phyloP scores from a whole-genome alignment of 1,140 invertebrate species.

The Mya arenaria region DNA sequence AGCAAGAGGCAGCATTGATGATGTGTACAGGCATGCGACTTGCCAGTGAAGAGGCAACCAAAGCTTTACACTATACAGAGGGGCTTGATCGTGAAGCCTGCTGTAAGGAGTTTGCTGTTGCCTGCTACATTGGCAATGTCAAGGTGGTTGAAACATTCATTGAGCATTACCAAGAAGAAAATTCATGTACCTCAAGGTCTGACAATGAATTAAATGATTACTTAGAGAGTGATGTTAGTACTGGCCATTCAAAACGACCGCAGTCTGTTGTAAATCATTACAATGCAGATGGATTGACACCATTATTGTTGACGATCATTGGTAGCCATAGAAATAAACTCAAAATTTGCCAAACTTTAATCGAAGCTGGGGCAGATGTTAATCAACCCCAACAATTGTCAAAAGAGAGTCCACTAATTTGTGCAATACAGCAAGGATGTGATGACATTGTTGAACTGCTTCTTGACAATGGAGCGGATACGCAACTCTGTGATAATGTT shows the following conservation, averaged over 20 bases:
- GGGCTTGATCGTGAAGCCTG: neutral
- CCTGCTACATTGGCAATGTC: neutral
- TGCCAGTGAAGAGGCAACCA: no score
- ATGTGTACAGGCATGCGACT: no score
- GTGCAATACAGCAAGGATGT: slow-evolving; percentile 60
- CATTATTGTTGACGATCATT: slow-evolving; percentile 64
- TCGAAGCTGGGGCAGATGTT: slow-evolving; percentile 63
- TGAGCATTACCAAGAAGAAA: no score
- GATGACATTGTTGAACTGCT: slow-evolving; percentile 56
- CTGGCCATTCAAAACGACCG: neutral
- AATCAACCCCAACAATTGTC: slow-evolving; percentile 61
- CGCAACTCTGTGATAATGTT: slow-evolving; percentile 70
- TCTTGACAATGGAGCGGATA: slow-evolving; percentile 61
- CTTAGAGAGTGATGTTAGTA: no score
- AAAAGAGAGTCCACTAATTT: slow-evolving; percentile 64
- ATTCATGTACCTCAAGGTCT: no score
- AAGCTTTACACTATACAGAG: no score
- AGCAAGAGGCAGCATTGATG: no score
- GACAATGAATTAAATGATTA: no score
- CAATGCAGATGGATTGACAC: slow-evolving; percentile 66
- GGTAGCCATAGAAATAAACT: slow-evolving; percentile 55
- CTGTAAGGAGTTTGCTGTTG: neutral
- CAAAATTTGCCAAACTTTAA: slow-evolving; percentile 57
- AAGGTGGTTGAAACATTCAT: neutral
- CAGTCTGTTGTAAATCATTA: neutral